Percentiles rank a stretch among this genome's conserved stretches.
Evolutionary conservation across 2,797 vertebrate genomes (phyloP).

Genomic region (Sebastes iracundus): DNA sequence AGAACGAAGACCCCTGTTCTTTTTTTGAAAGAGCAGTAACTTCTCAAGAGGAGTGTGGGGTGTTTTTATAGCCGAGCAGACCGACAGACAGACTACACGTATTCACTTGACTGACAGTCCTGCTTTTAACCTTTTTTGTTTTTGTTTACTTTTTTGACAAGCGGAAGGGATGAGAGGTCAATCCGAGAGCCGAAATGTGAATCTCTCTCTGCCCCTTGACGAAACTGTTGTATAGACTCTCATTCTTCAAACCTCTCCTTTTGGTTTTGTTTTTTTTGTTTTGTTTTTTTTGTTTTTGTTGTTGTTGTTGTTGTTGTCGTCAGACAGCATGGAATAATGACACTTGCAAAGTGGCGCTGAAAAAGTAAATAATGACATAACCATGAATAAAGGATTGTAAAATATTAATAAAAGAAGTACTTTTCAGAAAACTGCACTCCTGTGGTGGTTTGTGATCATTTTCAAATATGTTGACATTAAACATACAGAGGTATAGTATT

Average conservation of each 20-base stretch:
- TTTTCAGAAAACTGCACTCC: slow-evolving; percentile 75
- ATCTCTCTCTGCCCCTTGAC: slow-evolving; percentile 64
- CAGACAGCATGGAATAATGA: slow-evolving; percentile 77
- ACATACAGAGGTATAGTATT: not conserved
- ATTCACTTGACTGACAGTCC: slow-evolving; percentile 61
- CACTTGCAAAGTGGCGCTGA: slow-evolving; percentile 77
- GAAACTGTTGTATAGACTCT: slow-evolving; percentile 77
- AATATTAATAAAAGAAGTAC: slow-evolving; percentile 88
- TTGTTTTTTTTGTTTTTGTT: slow-evolving; percentile 14
- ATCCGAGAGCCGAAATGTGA: slow-evolving; percentile 75
- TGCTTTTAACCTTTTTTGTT: slow-evolving; percentile 66
- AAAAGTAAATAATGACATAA: slow-evolving; percentile 81
- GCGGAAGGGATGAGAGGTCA: slow-evolving; percentile 61
- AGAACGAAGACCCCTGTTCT: slow-evolving; percentile 31
- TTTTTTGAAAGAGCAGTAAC: slow-evolving; percentile 14
- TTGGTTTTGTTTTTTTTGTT: slow-evolving; percentile 21
- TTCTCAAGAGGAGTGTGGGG: slow-evolving; percentile 29
- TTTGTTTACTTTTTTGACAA: slow-evolving; percentile 62
- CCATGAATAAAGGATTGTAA: slow-evolving; percentile 88
- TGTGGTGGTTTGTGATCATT: slow-evolving; percentile 3
- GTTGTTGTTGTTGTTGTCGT: slow-evolving; percentile 64
- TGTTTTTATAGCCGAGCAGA: slow-evolving; percentile 60
- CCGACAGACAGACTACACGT: slow-evolving; percentile 26
- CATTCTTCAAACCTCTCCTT: slow-evolving; percentile 64
- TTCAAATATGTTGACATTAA: not conserved